Conservation (phyloP, 2,113 vertebrate genomes). For the Dolichotis patagonum region DNA sequence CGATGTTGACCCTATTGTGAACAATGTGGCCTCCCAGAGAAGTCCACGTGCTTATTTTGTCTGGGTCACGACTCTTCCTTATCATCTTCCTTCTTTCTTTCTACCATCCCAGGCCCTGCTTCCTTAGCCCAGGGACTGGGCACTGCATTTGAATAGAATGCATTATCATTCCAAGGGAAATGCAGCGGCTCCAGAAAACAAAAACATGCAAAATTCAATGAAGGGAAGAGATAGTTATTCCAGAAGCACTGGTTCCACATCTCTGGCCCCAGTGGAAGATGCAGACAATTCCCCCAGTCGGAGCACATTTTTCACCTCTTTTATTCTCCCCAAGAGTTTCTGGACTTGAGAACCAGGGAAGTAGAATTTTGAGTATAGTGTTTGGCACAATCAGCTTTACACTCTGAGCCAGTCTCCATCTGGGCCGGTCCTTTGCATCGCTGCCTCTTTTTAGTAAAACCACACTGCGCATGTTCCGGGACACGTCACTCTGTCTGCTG, state of each 20-base stretch:
- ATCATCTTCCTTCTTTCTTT: neutral
- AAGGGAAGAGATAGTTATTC: neutral
- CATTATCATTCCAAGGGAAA: neutral
- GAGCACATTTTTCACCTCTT: neutral
- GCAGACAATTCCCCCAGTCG: neutral
- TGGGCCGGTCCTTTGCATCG: neutral
- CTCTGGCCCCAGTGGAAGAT: neutral
- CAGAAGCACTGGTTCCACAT: neutral
- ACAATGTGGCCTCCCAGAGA: neutral
- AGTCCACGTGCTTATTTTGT: neutral
- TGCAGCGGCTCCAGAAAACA: accelerated
- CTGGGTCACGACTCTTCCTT: neutral
- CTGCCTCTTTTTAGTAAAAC: neutral
- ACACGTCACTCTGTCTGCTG: neutral
- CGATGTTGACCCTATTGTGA: neutral
- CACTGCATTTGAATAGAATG: neutral
- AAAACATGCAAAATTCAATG: neutral
- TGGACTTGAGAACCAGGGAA: neutral
- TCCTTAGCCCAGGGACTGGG: neutral
- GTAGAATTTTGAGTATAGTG: neutral
- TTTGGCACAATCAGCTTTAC: neutral
- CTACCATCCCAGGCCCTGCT: neutral
- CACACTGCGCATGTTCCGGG: accelerated
- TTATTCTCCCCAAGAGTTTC: neutral
- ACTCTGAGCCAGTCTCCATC: neutral